Evolutionary conservation across 2,888 invertebrate species (phyloP), one percentile per base, ranked within the genome.

Genomic region (Thecophora atra): DNA sequence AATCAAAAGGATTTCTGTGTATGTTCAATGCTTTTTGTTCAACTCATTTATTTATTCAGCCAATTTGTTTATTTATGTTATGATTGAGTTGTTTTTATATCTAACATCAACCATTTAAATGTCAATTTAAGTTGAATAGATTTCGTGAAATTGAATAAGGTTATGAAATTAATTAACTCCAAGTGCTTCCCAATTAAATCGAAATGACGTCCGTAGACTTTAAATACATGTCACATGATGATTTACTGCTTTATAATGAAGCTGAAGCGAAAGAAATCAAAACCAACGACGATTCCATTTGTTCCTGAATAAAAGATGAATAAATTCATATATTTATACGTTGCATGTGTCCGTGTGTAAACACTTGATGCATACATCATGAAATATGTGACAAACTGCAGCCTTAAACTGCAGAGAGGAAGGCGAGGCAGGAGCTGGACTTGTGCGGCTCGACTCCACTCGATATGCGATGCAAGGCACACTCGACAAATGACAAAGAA

Each of bases 211-310:
- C 30, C 56, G 64, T 56, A 42, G 47, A 63, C 52, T 62, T 58
- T 58, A 37, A 62, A 28, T 24, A 63, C 15, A 67, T 51, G 28
- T 30, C 71, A 65, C 64, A 71, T 44, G 37, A 71, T 64, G 71
- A 71, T 71, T 63, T 71, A 71, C 71, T 63, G 71, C 64, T 52
- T 65, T 65, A 65, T 71, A 71, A 71, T 71, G 71, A 71, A 37
- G 42, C 26, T 28, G 26, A 71, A 71, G 65, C 65, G 65, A 42
- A 71, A 71, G 68, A 65, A 71, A 64, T 64, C 71, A 71, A 65
- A 44, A 71, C 42, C 15, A 58, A 19, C 64, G 37, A 54, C 7
- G 54, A 44, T 56, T n/a, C 42, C 42, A 64, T 71, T 65, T 54
- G 64, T 37, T 24, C 64, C 58, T n/a, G 24, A 13, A 47, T 47